These are phyloP conservation scores for Micoletzkya japonica DNA, from an alignment of 2,888 invertebrate genomes.

Conservation along the genomic window DNA sequence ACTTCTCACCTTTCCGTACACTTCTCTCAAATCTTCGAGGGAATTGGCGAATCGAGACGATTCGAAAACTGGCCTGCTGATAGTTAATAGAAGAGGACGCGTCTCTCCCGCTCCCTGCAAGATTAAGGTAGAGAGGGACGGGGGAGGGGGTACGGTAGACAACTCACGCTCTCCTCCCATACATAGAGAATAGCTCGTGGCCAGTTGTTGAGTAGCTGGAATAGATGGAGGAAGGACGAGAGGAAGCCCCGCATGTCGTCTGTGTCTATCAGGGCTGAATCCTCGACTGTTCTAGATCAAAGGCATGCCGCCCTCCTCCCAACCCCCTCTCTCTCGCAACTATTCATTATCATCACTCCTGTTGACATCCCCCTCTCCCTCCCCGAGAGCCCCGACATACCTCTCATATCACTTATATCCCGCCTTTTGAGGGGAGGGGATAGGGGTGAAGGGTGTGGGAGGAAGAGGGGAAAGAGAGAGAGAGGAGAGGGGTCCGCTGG, in stretches of 20 bases:
- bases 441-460: neutral
- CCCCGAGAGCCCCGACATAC: too few species aligned
- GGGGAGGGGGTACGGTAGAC: neutral
- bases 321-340: too few species aligned
- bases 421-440: constrained; percentile 1
- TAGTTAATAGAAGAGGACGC: too few species aligned
- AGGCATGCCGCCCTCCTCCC: too few species aligned
- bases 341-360: too few species aligned
- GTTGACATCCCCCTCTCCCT: too few species aligned
- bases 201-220: constrained; percentile 43
- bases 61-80: constrained; percentile 17
- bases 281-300: too few species aligned
- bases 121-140: neutral
- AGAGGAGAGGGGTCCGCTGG: neutral
- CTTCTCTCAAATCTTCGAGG: constrained; percentile 3
- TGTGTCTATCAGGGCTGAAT: too few species aligned
- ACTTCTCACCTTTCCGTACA: constrained; percentile 14
- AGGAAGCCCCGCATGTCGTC: constrained; percentile 10
- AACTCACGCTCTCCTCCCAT: constrained; percentile 31
- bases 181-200: constrained; percentile 31
- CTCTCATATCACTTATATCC: too few species aligned
- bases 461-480: neutral
- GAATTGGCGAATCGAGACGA: constrained; percentile 18
- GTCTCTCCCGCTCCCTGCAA: too few species aligned
- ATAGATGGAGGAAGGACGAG: constrained; percentile 36